phyloP scores from a whole-genome alignment of 1,140 invertebrate genomes.

The Streblospio benedicti region DNA sequence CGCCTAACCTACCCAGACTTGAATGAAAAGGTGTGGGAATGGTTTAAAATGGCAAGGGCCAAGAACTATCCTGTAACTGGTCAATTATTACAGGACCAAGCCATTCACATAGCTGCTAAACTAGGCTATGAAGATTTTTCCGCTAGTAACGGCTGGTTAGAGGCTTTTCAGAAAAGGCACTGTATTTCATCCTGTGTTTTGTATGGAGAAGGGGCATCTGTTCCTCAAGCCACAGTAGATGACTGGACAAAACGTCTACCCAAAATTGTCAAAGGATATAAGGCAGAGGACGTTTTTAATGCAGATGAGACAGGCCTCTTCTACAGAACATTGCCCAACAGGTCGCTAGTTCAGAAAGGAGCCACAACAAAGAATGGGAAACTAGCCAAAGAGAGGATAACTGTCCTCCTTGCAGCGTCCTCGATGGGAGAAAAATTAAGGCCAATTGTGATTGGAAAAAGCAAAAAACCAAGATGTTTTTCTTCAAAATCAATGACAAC shows the following conservation, averaged over 20 bases:
- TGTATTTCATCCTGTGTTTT: neutral
- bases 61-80: neutral
- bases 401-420: slow-evolving; percentile 10
- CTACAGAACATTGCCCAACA: slow-evolving; percentile 20
- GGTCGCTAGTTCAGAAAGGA: slow-evolving; percentile 21
- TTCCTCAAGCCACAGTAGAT: neutral
- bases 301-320: slow-evolving; percentile 26
- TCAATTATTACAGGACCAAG: slow-evolving; percentile 2
- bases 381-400: slow-evolving; percentile 25
- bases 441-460: too few species aligned
- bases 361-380: slow-evolving; percentile 22
- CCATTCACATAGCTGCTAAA: neutral
- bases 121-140: neutral
- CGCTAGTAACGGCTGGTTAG: neutral
- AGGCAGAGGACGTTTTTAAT: slow-evolving; percentile 24
- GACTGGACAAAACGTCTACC: slow-evolving; percentile 5
- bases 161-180: neutral
- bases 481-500: too few species aligned
- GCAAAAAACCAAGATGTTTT: too few species aligned
- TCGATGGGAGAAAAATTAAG: too few species aligned
- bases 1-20: neutral
- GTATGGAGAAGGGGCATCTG: neutral
- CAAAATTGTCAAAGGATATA: slow-evolving; percentile 10
- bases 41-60: neutral
- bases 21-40: neutral